Evolutionary conservation across 2,888 invertebrate genomes (phyloP).

Genomic region (Tanytarsus gracilentus): DNA sequence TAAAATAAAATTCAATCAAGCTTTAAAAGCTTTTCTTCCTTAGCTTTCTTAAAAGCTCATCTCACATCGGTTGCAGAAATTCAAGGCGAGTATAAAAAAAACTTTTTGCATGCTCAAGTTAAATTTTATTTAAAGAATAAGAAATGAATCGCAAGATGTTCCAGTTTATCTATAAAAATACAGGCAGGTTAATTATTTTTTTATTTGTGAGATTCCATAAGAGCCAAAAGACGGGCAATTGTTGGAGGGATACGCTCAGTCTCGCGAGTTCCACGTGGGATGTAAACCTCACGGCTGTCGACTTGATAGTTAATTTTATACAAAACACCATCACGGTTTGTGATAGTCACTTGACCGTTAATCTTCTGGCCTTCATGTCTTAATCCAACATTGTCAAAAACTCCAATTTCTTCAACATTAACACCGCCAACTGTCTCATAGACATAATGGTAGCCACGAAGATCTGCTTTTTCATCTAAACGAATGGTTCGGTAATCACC

Average conservation of each 20-base stretch:
- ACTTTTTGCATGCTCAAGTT: no score
- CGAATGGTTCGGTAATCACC: slow-evolving; percentile 6
- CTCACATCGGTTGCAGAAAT: no score
- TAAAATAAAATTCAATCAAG: no score
- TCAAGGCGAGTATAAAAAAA: no score
- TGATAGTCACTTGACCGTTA: neutral
- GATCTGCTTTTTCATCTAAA: slow-evolving; percentile 15
- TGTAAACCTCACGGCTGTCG: neutral
- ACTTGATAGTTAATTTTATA: slow-evolving; percentile 1
- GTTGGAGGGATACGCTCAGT: neutral
- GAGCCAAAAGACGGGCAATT: neutral
- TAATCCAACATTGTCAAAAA: slow-evolving; percentile 33
- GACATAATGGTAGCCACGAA: slow-evolving; percentile 9
- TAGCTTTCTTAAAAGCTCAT: no score
- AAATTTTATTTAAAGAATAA: no score
- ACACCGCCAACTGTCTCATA: slow-evolving; percentile 40
- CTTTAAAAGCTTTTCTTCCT: no score
- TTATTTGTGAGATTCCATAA: slow-evolving; percentile 19
- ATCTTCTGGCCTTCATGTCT: slow-evolving; percentile 7
- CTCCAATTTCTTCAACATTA: slow-evolving; percentile 37
- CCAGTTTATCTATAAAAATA: neutral
- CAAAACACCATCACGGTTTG: slow-evolving; percentile 6
- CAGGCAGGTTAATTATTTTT: neutral
- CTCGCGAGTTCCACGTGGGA: slow-evolving; percentile 6
- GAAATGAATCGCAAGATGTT: no score